Evolutionary conservation across 2,113 vertebrate species (phyloP), one percentile per base, ranked within the genome.

Genomic region (Rhinoderma darwinii): DNA sequence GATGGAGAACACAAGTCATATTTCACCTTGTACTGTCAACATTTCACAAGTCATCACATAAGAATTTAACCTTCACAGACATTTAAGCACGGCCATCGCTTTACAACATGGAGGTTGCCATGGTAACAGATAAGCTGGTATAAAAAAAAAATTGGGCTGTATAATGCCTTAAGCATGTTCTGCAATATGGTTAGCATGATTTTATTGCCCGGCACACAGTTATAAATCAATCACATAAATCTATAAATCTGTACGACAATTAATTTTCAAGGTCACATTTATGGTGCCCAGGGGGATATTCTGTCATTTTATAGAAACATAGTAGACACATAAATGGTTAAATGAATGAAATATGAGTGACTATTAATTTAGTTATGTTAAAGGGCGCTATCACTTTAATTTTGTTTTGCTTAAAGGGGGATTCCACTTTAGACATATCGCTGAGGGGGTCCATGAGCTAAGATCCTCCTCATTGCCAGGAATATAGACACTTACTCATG

Each of bases 31-130:
- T 27, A 41, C 72, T 2, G 59, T 73, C 37, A 44, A 74, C 35
- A 41, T 22, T 32, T 37, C 41, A 30, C 17, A 32, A 43, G 39
- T 43, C 47, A 73, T 76, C 51, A 32, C n/a, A 22, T 9, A 59
- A 30, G 83, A 84, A 84, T 84, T 61, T 76, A 82, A 75, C 83
- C 72, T 84, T 73, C 50, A 61, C 83, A 44, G 7, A 14, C 83
- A 32, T 76, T 75, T 43, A 84, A 59, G 83, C 51, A 56, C 32
- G 32, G 56, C 37, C 72, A 15, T 84, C n/a, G 22, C 83, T 84
- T 84, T 74, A 84, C 70, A 74, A 75, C 83, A 84, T 27, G 83
- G 25, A 61, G 51, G 72, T 84, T 76, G 70, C 72, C 72, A 84
- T 61, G 83, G 83, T 54, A 84, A 84, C 83, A 11, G 59, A 17